Evolutionary conservation across 2,888 invertebrate species (phyloP).

Genomic region (Fragum fragum): DNA sequence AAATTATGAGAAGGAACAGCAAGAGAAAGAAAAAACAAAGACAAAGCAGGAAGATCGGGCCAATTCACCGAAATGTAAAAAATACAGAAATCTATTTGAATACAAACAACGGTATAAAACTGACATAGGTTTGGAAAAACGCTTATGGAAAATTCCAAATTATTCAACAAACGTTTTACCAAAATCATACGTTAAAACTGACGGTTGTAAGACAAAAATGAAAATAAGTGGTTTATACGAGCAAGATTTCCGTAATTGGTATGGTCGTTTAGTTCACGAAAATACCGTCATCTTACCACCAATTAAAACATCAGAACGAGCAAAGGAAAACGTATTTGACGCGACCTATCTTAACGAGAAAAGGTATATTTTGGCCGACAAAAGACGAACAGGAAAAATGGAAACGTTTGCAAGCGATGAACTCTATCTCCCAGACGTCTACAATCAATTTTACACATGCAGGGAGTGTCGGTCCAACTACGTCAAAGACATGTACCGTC

Average conservation of each 20-base stretch:
- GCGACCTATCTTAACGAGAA: slow-evolving; percentile 48
- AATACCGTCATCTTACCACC: slow-evolving; percentile 57
- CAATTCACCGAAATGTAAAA: slow-evolving; percentile 28
- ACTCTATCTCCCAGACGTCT: slow-evolving; percentile 47
- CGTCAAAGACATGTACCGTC: slow-evolving; percentile 46
- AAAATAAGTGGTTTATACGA: slow-evolving; percentile 47
- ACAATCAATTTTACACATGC: slow-evolving; percentile 47
- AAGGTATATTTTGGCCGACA: slow-evolving; percentile 41
- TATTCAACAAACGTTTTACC: slow-evolving; percentile 55
- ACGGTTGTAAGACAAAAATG: neutral
- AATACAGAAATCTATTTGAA: slow-evolving; percentile 56
- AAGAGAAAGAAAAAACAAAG: slow-evolving; percentile 9
- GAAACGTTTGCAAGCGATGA: slow-evolving; percentile 47
- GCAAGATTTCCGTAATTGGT: slow-evolving; percentile 45
- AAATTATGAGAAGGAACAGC: neutral
- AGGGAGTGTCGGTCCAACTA: slow-evolving; percentile 46
- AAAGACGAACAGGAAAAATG: slow-evolving; percentile 23
- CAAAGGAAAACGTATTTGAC: slow-evolving; percentile 37
- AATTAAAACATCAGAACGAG: slow-evolving; percentile 40
- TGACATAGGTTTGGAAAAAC: slow-evolving; percentile 38
- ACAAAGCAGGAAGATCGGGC: neutral
- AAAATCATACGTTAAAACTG: neutral
- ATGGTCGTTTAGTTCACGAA: slow-evolving; percentile 44
- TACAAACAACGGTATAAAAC: slow-evolving; percentile 42
- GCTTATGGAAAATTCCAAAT: slow-evolving; percentile 60